A percentile compares a stretch with the other conserved stretches of the same genome.
phyloP scores from a whole-genome alignment of 92 coral and sea anemone species.

The Phenganax marumi region DNA sequence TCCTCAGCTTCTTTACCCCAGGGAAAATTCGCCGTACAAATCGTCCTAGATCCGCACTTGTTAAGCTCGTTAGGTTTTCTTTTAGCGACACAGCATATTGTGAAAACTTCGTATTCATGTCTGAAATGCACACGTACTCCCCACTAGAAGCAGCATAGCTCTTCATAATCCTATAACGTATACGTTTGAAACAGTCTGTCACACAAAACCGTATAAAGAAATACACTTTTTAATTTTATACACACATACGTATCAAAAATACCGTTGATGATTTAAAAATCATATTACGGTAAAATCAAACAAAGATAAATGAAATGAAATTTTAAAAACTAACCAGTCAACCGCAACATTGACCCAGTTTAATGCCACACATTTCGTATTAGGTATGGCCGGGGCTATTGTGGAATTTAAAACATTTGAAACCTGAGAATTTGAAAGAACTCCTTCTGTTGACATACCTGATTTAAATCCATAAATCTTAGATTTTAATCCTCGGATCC shows the following conservation, averaged over 20 bases:
- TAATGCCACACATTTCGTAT: background rate
- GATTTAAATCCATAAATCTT: too few relatives aligned
- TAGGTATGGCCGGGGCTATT: background rate
- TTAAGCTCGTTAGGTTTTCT: background rate
- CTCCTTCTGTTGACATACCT: background rate
- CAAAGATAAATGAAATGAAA: background rate
- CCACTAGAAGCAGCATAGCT: background rate
- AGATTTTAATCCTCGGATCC: too few relatives aligned
- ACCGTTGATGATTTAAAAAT: background rate
- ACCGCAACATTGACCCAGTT: background rate
- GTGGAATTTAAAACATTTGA: background rate
- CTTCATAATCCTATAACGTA: background rate
- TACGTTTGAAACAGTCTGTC: too few relatives aligned
- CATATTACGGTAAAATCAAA: background rate
- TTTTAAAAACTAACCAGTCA: background rate
- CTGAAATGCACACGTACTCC: background rate
- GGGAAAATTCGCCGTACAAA: background rate
- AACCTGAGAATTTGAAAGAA: background rate
- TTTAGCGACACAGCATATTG: slow-evolving; percentile 1
- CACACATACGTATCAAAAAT: too few relatives aligned
- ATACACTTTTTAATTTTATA: too few relatives aligned
- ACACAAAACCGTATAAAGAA: too few relatives aligned
- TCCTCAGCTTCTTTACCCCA: background rate
- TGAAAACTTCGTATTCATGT: slow-evolving; percentile 1
- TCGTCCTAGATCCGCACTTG: slow-evolving; percentile 11